Evolutionary conservation across 2,113 vertebrate species (phyloP), one percentile per base, ranked within the genome.

Genomic region (Rhadina sibilatrix): DNA sequence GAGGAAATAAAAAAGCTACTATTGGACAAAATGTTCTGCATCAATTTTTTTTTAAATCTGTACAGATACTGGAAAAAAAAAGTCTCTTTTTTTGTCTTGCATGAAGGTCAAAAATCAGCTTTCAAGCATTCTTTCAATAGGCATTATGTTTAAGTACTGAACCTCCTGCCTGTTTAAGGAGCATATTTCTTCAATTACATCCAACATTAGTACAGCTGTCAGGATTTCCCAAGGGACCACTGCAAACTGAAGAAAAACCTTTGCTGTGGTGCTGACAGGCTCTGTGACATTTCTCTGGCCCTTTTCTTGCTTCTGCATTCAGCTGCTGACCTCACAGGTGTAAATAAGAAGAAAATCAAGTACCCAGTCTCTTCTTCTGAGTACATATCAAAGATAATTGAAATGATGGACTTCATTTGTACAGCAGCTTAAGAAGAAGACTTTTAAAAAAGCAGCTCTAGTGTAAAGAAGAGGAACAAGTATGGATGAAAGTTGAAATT

Each of bases 51-150:
- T 97, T 54, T 2, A 52, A 69, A 64, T 80, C 75, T 61, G 61
- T 93, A 53, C n/a, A 76, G 60, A 49, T 71, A 42, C 22, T 33
- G 35, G 7, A n/a, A 38, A 60, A 65, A 21, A 66, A 11, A 16
- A n/a, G n/a, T 35, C 22, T 65, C 12, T 13, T 42, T 71, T 71
- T 76, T 57, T 53, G 30, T 16, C 27, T 91, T 54, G 7, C 70
- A 31, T 46, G 70, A 97, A 96, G 88, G 96, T 96, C 93, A 96
- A 66, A 78, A 90, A 52, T 40, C 71, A 71, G 11, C 6, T 90
- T 90, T 70, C 44, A 52, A 52, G 33, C 28, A 8, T 66, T 79
- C 57, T 75, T 85, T 80, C 54, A 80, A 11, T 10, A 59, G 44
- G 25, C 30, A 52, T 78, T 75, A 15, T 47, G 24, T 82, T 87